A percentile compares a stretch with the other conserved stretches of the same genome.
phyloP scores from a whole-genome alignment of 2,797 vertebrate species.

The Epinephelus malabaricus region DNA sequence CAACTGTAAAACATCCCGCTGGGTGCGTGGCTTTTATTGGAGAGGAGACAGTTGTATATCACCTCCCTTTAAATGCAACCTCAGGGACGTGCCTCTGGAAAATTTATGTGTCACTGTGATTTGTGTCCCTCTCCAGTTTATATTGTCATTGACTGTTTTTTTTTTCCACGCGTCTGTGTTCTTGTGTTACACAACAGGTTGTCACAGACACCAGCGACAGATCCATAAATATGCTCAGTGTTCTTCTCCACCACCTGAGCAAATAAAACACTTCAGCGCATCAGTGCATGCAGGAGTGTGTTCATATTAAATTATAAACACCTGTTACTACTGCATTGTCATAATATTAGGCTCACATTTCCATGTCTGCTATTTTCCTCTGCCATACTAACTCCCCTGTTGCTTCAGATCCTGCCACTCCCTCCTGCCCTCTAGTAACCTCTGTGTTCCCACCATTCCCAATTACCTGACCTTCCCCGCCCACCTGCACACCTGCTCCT shows the following conservation, averaged over 20 bases:
- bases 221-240: conserved; percentile 42
- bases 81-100: conserved; percentile 59
- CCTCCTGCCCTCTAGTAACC: not conserved
- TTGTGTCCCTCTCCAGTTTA: conserved; percentile 53
- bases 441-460: not conserved
- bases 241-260: not conserved
- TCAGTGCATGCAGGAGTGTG: not conserved
- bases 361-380: not conserved
- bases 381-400: not conserved
- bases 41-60: conserved; percentile 51
- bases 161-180: conserved; percentile 27
- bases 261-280: not conserved
- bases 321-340: not conserved
- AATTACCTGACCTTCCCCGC: not conserved
- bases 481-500: not conserved
- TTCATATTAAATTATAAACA: not conserved
- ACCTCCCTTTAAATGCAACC: conserved; percentile 49
- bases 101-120: conserved; percentile 50
- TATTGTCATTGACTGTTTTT: conserved; percentile 19
- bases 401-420: not conserved
- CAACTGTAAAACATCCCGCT: conserved; percentile 53
- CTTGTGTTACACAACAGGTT: conserved; percentile 26
- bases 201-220: conserved; percentile 24
- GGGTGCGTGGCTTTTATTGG: conserved; percentile 49
- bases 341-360: not conserved